Evolutionary conservation across 2,797 vertebrate genomes (phyloP).

Genomic region (Capromys pilorides): DNA sequence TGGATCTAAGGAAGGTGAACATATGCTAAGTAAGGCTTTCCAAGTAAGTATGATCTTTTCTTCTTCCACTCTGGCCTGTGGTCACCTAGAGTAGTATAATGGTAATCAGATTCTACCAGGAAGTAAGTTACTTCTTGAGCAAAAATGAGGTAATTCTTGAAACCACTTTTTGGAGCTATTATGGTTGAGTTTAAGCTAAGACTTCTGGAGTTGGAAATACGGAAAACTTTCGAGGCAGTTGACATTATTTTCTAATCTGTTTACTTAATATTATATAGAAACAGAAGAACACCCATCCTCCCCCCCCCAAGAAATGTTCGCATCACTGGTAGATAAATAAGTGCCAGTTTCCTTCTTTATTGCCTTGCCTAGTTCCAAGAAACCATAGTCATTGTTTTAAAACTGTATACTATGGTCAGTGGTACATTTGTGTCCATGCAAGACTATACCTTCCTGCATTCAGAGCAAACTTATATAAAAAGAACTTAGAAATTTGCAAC

Average conservation of each 20-base stretch:
- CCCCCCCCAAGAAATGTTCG: neutral
- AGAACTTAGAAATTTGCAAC: neutral
- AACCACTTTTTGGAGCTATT: neutral
- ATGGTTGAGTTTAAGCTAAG: neutral
- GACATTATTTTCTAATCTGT: neutral
- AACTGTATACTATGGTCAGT: neutral
- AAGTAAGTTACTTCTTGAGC: neutral
- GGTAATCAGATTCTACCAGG: neutral
- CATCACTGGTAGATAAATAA: neutral
- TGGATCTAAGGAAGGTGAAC: conserved; percentile 97
- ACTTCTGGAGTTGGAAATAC: neutral
- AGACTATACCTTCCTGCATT: neutral
- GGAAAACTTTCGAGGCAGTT: neutral
- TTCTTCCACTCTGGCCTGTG: conserved; percentile 3
- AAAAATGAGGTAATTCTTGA: neutral
- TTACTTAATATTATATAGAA: neutral
- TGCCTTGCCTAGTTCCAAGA: neutral
- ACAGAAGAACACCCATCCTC: neutral
- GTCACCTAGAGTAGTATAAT: neutral
- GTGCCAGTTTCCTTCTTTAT: neutral
- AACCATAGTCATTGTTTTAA: neutral
- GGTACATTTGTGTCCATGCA: neutral
- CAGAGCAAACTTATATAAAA: conserved; percentile 26
- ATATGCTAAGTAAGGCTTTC: conserved; percentile 99
- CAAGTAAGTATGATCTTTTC: conserved; percentile 88